Conservation (phyloP, 2,797 vertebrate genomes). For the Tamandua tetradactyla region DNA sequence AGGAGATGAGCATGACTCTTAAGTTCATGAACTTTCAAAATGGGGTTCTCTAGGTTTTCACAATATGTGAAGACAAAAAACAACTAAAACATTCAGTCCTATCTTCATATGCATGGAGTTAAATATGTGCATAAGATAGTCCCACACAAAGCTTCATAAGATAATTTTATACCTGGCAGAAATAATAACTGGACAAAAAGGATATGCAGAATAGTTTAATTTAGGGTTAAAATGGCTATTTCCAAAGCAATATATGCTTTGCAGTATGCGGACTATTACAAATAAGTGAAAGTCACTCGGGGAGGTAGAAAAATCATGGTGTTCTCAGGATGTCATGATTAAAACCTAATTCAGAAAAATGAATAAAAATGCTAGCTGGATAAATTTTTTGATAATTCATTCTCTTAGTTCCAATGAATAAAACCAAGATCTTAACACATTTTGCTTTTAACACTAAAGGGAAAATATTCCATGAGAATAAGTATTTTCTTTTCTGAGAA, state of each 20-base stretch:
- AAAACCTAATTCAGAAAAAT: conserved; percentile 23
- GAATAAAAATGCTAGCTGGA: background rate
- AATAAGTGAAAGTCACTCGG: background rate
- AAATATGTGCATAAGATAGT: background rate
- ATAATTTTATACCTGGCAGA: background rate
- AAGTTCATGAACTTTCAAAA: background rate
- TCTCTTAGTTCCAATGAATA: conserved; percentile 12
- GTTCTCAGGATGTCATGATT: background rate
- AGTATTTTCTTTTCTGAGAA: conserved; percentile 18
- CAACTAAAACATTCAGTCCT: background rate
- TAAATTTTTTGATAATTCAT: background rate
- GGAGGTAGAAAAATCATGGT: background rate
- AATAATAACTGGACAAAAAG: background rate
- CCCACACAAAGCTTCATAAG: background rate
- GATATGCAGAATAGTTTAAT: background rate
- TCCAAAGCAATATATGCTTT: background rate
- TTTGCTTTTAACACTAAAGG: conserved; percentile 22
- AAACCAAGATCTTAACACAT: background rate
- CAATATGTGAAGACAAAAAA: background rate
- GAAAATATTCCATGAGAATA: conserved; percentile 36
- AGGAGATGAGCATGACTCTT: background rate
- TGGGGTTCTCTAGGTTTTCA: background rate
- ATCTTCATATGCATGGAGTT: background rate
- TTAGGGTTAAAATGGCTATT: background rate
- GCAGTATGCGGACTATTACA: background rate